These are phyloP conservation scores for Cerceris ruficornis DNA, from an alignment of 2,888 invertebrate species.

Conservation along the genomic window DNA sequence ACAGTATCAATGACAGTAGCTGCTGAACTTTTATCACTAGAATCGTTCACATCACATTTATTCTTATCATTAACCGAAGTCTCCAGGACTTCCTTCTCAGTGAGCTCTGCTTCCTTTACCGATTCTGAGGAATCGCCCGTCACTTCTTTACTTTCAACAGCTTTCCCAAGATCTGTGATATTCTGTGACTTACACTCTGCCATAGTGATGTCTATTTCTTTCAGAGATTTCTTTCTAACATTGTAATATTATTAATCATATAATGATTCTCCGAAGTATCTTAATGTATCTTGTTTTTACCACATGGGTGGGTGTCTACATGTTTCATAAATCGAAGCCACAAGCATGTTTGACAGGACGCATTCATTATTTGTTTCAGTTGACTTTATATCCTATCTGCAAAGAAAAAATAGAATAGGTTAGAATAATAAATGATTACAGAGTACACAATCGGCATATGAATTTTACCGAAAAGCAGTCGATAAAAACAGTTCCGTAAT, in stretches of 20 bases:
- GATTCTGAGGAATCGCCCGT: constrained; percentile 17
- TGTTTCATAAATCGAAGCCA: neutral
- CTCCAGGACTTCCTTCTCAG: constrained; percentile 2
- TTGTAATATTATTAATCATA: constrained; percentile 27
- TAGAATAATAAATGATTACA: neutral
- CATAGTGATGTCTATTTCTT: constrained; percentile 41
- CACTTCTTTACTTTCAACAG: constrained; percentile 16
- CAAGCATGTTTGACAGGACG: neutral
- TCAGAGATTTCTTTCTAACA: constrained; percentile 38
- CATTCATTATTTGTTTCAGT: constrained; percentile 14
- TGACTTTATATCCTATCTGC: constrained; percentile 36
- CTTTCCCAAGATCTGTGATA: constrained; percentile 16
- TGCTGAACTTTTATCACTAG: constrained; percentile 11
- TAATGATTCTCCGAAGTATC: neutral
- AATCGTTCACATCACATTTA: constrained; percentile 15
- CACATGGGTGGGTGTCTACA: constrained; percentile 15
- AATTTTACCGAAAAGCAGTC: constrained; percentile 28
- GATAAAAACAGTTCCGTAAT: constrained; percentile 23
- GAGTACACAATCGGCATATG: neutral
- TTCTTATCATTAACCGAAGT: constrained; percentile 4
- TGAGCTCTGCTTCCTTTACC: constrained; percentile 14
- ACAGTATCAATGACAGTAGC: neutral
- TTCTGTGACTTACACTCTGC: constrained; percentile 45
- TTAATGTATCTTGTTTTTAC: constrained; percentile 18
- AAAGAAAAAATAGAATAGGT: constrained; percentile 26